phyloP scores from a whole-genome alignment of 53 echinoderm and acorn worm genomes.

The Echinometra lucunter region DNA sequence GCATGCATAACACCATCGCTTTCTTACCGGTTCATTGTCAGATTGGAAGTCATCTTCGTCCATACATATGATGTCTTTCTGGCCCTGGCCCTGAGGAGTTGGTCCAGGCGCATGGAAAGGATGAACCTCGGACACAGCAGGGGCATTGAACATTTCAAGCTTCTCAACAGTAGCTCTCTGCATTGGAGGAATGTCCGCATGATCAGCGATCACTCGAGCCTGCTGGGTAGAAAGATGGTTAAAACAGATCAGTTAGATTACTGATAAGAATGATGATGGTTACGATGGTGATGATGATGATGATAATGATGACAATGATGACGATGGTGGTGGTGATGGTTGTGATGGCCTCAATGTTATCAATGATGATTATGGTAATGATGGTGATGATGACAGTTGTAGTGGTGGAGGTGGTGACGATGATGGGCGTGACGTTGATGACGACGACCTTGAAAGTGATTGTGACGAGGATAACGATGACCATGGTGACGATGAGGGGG shows the following conservation, averaged over 20 bases:
- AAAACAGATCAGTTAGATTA: too few relatives aligned
- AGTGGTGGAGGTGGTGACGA: too few relatives aligned
- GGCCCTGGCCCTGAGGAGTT: slow-evolving; percentile 11
- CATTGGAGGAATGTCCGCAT: slow-evolving; percentile 57
- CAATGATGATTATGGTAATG: too few relatives aligned
- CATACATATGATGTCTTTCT: slow-evolving; percentile 86
- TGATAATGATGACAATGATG: not conserved
- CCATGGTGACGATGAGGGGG: too few relatives aligned
- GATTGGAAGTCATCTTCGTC: slow-evolving; percentile 71
- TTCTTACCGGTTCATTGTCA: slow-evolving; percentile 23
- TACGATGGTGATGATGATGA: not conserved
- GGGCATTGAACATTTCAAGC: slow-evolving; percentile 60
- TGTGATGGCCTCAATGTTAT: too few relatives aligned
- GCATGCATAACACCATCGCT: too few relatives aligned
- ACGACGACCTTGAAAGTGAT: too few relatives aligned
- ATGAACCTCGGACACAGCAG: slow-evolving; percentile 47
- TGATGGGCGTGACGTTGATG: too few relatives aligned
- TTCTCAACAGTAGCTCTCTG: slow-evolving; percentile 74
- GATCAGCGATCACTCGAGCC: slow-evolving; percentile 46
- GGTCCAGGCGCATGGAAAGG: slow-evolving; percentile 53
- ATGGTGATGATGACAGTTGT: too few relatives aligned
- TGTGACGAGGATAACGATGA: too few relatives aligned
- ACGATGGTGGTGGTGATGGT: too few relatives aligned
- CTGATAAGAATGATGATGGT: too few relatives aligned
- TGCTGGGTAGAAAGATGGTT: not conserved